phyloP scores from a whole-genome alignment of 2,888 invertebrate genomes.

The Drosophila setosimentum region DNA sequence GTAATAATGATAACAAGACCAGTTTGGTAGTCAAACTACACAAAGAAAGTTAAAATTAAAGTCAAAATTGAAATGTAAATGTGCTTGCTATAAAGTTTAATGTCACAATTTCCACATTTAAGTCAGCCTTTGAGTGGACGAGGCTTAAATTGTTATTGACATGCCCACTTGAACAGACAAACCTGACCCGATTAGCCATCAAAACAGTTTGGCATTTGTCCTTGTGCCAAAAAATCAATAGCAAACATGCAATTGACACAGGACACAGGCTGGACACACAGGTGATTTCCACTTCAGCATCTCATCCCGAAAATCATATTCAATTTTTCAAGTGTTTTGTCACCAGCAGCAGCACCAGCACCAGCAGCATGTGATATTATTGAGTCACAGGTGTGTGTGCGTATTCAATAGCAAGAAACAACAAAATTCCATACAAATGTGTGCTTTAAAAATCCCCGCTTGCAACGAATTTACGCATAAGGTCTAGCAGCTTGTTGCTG shows the following conservation, averaged over 20 bases:
- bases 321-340: constrained; percentile 39
- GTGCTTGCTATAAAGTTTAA: constrained; percentile 51
- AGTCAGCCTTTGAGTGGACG: constrained; percentile 45
- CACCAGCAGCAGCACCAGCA: constrained; percentile 23
- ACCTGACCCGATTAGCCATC: constrained; percentile 73
- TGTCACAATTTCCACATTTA: constrained; percentile 26
- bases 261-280: constrained; percentile 17
- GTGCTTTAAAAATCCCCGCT: constrained; percentile 38
- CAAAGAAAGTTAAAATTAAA: constrained; percentile 80
- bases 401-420: constrained; percentile 26
- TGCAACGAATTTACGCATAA: constrained; percentile 16
- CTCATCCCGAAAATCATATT: background rate
- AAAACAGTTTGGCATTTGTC: constrained; percentile 23
- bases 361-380: constrained; percentile 32
- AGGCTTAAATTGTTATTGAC: constrained; percentile 52
- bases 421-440: background rate
- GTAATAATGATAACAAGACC: constrained; percentile 27
- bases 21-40: constrained; percentile 52
- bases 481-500: constrained; percentile 11
- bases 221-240: constrained; percentile 70
- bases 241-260: constrained; percentile 69
- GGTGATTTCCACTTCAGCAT: constrained; percentile 13
- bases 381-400: constrained; percentile 27
- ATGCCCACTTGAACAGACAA: constrained; percentile 46
- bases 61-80: constrained; percentile 2